These are phyloP conservation scores for Dysidea cf. avara DNA, from an alignment of 37 sponge, comb jelly and placozoan species.

Conservation along the genomic window DNA sequence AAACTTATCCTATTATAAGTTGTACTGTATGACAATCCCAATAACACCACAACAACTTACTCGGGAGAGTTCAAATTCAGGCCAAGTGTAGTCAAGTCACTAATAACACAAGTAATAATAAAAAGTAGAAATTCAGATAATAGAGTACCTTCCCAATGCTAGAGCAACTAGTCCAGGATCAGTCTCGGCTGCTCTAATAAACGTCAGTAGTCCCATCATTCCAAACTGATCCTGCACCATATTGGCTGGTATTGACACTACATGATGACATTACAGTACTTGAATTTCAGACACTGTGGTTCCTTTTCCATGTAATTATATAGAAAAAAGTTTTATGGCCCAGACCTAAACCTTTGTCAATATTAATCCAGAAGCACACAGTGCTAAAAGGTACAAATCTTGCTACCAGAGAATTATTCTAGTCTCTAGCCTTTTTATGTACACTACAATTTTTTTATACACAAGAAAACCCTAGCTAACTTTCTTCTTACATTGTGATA, in stretches of 20 bases:
- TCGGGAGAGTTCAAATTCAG: conserved; percentile 96
- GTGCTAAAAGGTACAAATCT: no score
- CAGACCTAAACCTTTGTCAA: no score
- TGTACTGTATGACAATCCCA: no score
- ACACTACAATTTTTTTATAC: not conserved
- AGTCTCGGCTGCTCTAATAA: conserved; percentile 95
- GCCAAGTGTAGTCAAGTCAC: conserved; percentile 96
- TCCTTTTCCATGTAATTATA: not conserved
- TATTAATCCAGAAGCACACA: no score
- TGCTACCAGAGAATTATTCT: not conserved
- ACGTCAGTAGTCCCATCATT: conserved; percentile 95
- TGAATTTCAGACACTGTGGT: not conserved
- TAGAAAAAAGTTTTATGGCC: not conserved
- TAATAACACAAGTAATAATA: conserved; percentile 14
- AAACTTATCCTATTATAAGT: no score
- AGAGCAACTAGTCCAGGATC: conserved; percentile 92
- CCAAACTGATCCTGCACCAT: conserved; percentile 99
- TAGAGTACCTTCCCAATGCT: conserved; percentile 89
- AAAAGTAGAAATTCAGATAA: not conserved
- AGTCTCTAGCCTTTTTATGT: not conserved
- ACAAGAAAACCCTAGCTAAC: not conserved
- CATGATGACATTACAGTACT: not conserved
- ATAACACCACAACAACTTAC: conserved; percentile 63
- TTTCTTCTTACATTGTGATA: not conserved
- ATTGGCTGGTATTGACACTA: conserved; percentile 86